Conservation (phyloP, 1,140 invertebrate species). For the Dendroctonus ponderosae region DNA sequence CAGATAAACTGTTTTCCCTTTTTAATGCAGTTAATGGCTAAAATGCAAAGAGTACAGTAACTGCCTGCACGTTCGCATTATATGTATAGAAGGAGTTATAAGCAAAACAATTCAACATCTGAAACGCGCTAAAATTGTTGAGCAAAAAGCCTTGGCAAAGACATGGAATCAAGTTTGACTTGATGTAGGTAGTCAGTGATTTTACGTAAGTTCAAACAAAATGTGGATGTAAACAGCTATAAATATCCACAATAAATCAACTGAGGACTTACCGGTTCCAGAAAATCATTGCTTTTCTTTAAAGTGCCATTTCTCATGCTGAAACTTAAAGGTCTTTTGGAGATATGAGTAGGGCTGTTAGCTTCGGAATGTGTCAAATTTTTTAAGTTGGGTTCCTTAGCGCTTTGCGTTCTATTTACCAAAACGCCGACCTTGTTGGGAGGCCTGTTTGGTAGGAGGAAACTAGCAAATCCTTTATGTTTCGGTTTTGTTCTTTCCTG, state of each 20-base stretch:
- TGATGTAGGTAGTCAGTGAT: too few species aligned
- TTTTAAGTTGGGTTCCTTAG: conserved; percentile 38
- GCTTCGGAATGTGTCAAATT: conserved; percentile 39
- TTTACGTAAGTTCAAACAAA: too few species aligned
- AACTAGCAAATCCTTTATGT: conserved; percentile 39
- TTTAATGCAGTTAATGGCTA: conserved; percentile 22
- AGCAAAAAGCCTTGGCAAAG: too few species aligned
- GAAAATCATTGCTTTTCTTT: conserved; percentile 23
- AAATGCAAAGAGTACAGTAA: conserved; percentile 4
- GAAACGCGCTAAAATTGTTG: too few species aligned
- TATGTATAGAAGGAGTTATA: too few species aligned
- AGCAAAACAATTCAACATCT: too few species aligned
- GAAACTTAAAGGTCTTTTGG: conserved; percentile 47
- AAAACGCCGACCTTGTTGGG: conserved; percentile 49
- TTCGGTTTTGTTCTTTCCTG: conserved; percentile 24
- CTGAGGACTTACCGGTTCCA: conserved; percentile 26
- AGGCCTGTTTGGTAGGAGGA: conserved; percentile 45
- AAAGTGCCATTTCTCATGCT: conserved; percentile 32
- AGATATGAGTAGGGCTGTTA: conserved; percentile 42
- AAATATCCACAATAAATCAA: not conserved
- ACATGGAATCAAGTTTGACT: too few species aligned
- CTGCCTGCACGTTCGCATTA: too few species aligned
- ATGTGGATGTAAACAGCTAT: not conserved
- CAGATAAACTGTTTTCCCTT: conserved; percentile 45
- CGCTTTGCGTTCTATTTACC: conserved; percentile 45